Conservation (phyloP, 2,797 vertebrate species). For the Typhlichthys eigenmanni region DNA sequence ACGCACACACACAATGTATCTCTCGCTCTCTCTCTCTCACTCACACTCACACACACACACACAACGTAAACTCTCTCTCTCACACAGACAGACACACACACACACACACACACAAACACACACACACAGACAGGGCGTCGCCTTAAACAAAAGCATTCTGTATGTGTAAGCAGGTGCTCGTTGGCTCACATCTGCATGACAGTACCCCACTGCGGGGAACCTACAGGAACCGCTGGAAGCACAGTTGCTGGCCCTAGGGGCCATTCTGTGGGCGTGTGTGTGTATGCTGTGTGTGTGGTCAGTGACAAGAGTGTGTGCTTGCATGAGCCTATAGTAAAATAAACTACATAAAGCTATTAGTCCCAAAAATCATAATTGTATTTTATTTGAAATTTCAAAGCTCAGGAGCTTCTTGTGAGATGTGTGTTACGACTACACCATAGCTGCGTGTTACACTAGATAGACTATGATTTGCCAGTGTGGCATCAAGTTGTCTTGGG, state of each 20-base stretch:
- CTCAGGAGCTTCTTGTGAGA: no score
- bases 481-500: no score
- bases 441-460: no score
- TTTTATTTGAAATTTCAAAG: no score
- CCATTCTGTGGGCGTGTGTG: background rate
- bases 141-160: slow-evolving; percentile 47
- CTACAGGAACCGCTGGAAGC: slow-evolving; percentile 34
- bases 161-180: slow-evolving; percentile 50
- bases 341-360: no score
- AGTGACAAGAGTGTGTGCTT: slow-evolving; percentile 1
- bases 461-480: no score
- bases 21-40: background rate
- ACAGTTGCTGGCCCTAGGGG: slow-evolving; percentile 35
- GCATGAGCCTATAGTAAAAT: background rate
- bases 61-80: background rate
- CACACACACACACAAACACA: background rate
- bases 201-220: slow-evolving; percentile 50
- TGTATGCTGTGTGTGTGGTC: slow-evolving; percentile 8
- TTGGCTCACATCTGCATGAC: slow-evolving; percentile 62
- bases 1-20: background rate
- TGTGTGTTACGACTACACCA: no score
- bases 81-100: slow-evolving; percentile 1
- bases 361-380: no score
- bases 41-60: background rate
- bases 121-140: slow-evolving; percentile 20